phyloP scores from a whole-genome alignment of 2,797 vertebrate species.

The Tinamus major region DNA sequence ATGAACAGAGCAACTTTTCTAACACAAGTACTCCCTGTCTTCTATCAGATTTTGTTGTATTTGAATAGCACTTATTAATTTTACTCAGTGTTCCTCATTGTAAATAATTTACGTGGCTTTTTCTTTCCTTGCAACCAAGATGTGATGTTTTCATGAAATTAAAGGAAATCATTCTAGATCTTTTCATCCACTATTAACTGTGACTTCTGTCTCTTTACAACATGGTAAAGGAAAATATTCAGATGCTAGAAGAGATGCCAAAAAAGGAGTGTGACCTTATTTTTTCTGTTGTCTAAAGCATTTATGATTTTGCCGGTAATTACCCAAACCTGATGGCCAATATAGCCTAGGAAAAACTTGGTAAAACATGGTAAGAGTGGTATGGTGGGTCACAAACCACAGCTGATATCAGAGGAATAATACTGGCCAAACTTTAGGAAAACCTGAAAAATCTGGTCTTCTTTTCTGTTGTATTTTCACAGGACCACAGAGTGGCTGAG shows the following conservation, averaged over 20 bases:
- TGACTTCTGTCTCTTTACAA: background rate
- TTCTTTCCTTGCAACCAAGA: constrained; percentile 32
- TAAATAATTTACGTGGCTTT: constrained; percentile 47
- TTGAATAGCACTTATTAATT: constrained; percentile 55
- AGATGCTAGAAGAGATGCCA: background rate
- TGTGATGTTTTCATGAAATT: background rate
- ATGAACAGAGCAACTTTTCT: constrained; percentile 53
- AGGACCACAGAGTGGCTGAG: too few species aligned
- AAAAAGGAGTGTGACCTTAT: background rate
- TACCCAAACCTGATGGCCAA: background rate
- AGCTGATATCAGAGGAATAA: background rate
- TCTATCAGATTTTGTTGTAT: constrained; percentile 40
- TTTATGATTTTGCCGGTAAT: background rate
- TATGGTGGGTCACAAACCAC: background rate
- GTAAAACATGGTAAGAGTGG: background rate
- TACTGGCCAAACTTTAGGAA: background rate
- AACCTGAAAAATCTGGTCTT: background rate
- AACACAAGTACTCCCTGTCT: constrained; percentile 6
- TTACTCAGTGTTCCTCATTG: constrained; percentile 26
- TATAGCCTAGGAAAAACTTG: background rate
- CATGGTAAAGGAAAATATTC: background rate
- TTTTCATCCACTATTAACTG: constrained; percentile 6
- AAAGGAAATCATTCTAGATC: background rate
- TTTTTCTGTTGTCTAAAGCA: background rate
- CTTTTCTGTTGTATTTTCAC: background rate